phyloP scores from a whole-genome alignment of 2,888 invertebrate genomes.

The Cordilura impudica region DNA sequence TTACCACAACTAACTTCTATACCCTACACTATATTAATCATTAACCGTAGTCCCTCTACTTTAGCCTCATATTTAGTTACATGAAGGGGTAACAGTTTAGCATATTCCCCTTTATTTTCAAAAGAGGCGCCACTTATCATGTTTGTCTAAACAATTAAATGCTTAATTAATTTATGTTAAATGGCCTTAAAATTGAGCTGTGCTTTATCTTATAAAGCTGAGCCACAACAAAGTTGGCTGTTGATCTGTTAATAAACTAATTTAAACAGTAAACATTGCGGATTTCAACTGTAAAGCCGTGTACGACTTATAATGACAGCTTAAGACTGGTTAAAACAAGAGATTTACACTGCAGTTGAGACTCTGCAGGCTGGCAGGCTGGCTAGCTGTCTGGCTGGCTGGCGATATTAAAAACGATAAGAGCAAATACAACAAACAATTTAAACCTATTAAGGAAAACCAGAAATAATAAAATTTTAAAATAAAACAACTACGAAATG shows the following conservation, averaged over 20 bases:
- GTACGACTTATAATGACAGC: constrained; percentile 33
- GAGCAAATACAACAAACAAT: background rate
- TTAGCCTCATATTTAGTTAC: too few relatives aligned
- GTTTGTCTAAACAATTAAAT: constrained; percentile 54
- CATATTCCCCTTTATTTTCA: background rate
- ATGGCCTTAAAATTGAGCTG: constrained; percentile 46
- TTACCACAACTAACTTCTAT: too few relatives aligned
- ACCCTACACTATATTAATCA: too few relatives aligned
- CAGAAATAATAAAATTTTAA: constrained; percentile 22
- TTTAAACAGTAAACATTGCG: constrained; percentile 51
- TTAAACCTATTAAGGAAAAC: constrained; percentile 44
- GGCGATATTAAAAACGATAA: constrained; percentile 7
- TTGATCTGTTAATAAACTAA: constrained; percentile 54
- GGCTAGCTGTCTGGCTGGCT: constrained; percentile 11
- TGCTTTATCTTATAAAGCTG: background rate
- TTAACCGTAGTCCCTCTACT: too few relatives aligned
- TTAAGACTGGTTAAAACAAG: constrained; percentile 36
- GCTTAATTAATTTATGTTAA: constrained; percentile 59
- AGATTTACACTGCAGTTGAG: background rate
- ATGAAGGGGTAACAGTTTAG: too few relatives aligned
- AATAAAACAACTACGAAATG: background rate
- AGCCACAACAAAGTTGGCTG: background rate
- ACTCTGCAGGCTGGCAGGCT: background rate
- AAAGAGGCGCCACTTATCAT: constrained; percentile 52
- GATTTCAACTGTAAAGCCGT: constrained; percentile 37